Base-by-base conservation (phyloP, 2,113 vertebrate genomes). In the Stercorarius parasiticus region DNA sequence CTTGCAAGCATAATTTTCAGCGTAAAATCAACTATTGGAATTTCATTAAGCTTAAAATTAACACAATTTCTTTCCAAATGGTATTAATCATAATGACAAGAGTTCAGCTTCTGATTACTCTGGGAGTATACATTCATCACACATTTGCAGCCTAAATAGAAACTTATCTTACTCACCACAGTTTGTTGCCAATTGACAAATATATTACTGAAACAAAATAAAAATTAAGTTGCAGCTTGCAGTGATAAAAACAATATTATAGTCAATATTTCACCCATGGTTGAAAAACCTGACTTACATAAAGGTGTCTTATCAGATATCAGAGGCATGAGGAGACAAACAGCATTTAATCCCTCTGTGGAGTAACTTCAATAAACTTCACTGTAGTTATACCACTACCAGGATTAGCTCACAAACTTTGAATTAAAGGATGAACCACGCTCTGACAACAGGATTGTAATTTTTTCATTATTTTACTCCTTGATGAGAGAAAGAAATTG, bases 401-500 rank as follows among this genome's bases (percentile, higher is more conserved):
- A 94, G 92, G 73, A 95, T 91, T 96, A 95, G 85, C 74, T 34
- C 34, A 65, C 59, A 87, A 96, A 97, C 86, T 97, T 88, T 95
- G 93, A 97, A 96, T 94, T 95, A 97, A 97, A 97, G 72, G 95
- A 96, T 79, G 88, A 98, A 95, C 92, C 84, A 53, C 38, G 67
- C 72, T 95, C 90, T 95, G 96, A 97, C 95, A 95, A 83, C 77
- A 79, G 61, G 85, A 95, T 84, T 97, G 82, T 90, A 97, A 91
- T 93, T 94, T 98, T 84, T 80, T 96, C 43, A 81, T 93, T 93
- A 93, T 97, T 95, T 95, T 93, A 97, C 82, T 96, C 97, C 96
- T 97, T 96, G 95, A 90, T 94, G 97, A 97, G 96, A 97, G 94
- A 88, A 97, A 95, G 87, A 97, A 97, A 97, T 93, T 95, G 71